Base-by-base conservation (phyloP, 2,113 vertebrate species). In the Anoura caudifer region DNA sequence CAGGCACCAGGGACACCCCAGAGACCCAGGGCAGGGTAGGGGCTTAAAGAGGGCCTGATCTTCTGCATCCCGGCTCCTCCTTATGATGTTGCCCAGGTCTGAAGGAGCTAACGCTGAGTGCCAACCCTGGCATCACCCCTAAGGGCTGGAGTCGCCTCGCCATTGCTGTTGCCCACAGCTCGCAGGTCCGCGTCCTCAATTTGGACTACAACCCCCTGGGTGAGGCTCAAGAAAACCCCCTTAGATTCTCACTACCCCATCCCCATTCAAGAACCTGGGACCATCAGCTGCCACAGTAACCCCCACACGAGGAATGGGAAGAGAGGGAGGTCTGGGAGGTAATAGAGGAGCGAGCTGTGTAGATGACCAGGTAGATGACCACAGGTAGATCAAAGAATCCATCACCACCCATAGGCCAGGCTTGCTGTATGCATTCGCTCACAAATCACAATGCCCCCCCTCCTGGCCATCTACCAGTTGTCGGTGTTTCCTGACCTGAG, bases 131-230 rank as follows among this genome's bases (percentile, higher is more conserved):
- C 31, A 99, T 99, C 98, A 99, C 99, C 75, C 99, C 98, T 83
- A 99, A 99, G 96, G 99, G 99, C 96, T 99, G 99, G 99, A 99
- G 99, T 45, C 99, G 99, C 28, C 98, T 99, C 45, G 99, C 99
- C 94, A 99, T 99, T 65, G 99, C 99, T 0, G 99, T 99, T 96
- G 99, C 99, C 95, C 99, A 99, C 98, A 99, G 99, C 98, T 99
- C 99, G 0, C 99, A 99, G 98, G 99, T 99, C 73, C 98, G 99
- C 0, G 99, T 99, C 41, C 98, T 99, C 95, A 99, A 99, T 97
- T 98, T 99, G 98, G 99, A 99, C 98, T 99, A 99, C 99, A 99
- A 99, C 97, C 99, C 99, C 0, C 98, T 99, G 82, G 99, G 99
- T 99, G 98, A 99, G 98, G 69, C 61, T 87, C 75, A 31, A 63